Conservation (phyloP, 2,888 invertebrate species). For the Amorpha juglandis region DNA sequence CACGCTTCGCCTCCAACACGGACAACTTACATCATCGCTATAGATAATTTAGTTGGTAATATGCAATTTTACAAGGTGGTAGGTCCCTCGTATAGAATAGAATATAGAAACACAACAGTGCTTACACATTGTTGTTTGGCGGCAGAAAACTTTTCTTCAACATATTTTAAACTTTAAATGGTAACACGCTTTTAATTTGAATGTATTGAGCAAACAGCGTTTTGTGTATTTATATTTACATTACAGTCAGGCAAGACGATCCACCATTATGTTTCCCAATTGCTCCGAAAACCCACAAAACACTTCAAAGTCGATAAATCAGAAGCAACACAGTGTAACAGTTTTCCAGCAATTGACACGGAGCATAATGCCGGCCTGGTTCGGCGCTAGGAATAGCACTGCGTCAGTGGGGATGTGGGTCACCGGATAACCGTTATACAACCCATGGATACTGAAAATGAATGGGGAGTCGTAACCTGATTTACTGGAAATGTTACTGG, state of each 20-base stretch:
- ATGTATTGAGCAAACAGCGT: no score
- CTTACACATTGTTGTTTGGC: no score
- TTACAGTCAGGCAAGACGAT: not conserved
- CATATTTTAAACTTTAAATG: no score
- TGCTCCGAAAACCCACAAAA: slow-evolving; percentile 11
- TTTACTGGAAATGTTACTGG: not conserved
- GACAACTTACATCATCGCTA: no score
- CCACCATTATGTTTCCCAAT: slow-evolving; percentile 12
- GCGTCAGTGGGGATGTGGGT: slow-evolving; percentile 25
- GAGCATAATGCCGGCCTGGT: slow-evolving; percentile 32
- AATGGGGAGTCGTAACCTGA: slow-evolving; percentile 16
- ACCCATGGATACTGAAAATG: slow-evolving; percentile 11
- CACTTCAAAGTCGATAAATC: slow-evolving; percentile 32
- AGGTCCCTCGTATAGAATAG: no score
- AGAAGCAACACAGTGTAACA: slow-evolving; percentile 29
- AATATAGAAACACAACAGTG: no score
- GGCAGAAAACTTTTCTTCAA: no score
- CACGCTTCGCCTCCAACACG: not conserved
- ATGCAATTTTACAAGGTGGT: no score
- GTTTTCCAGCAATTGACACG: slow-evolving; percentile 34
- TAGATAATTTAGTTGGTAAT: no score
- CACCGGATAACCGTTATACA: slow-evolving; percentile 12
- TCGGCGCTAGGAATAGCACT: slow-evolving; percentile 34
- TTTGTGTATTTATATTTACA: no score
- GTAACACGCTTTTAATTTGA: no score